Conservation (phyloP, 2,113 vertebrate species). For the Psittacula cyanocephala region DNA sequence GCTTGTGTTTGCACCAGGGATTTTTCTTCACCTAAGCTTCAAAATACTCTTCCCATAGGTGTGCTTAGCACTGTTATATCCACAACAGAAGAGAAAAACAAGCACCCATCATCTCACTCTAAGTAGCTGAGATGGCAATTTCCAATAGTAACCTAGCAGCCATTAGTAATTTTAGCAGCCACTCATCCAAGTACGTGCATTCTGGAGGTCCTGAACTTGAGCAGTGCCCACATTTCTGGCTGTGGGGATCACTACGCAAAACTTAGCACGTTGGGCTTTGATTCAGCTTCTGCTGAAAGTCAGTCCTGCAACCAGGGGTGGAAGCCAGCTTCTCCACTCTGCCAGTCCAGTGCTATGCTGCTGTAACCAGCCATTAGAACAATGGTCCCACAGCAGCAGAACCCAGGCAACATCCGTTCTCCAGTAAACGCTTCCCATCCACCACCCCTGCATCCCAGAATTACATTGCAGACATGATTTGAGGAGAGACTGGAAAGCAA, state of each 20-base stretch:
- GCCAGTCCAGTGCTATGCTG: neutral
- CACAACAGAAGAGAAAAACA: neutral
- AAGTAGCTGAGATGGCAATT: neutral
- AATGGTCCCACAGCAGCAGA: neutral
- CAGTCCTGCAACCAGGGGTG: neutral
- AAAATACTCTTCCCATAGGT: neutral
- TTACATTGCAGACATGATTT: neutral
- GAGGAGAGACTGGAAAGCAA: neutral
- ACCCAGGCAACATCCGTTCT: neutral
- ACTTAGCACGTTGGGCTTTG: neutral
- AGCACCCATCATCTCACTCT: neutral
- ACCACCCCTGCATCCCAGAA: neutral
- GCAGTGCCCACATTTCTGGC: neutral
- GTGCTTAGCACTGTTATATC: neutral
- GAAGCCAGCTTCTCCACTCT: neutral
- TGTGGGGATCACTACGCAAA: neutral
- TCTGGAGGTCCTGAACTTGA: neutral
- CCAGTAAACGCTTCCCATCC: neutral
- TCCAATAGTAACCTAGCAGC: neutral
- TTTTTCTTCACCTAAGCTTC: neutral
- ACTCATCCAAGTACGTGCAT: neutral
- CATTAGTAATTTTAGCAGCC: neutral
- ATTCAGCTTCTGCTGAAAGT: neutral
- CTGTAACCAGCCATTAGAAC: neutral
- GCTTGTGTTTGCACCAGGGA: neutral